Conservation (phyloP, 2,888 invertebrate species). For the Hanleya hanleyi region DNA sequence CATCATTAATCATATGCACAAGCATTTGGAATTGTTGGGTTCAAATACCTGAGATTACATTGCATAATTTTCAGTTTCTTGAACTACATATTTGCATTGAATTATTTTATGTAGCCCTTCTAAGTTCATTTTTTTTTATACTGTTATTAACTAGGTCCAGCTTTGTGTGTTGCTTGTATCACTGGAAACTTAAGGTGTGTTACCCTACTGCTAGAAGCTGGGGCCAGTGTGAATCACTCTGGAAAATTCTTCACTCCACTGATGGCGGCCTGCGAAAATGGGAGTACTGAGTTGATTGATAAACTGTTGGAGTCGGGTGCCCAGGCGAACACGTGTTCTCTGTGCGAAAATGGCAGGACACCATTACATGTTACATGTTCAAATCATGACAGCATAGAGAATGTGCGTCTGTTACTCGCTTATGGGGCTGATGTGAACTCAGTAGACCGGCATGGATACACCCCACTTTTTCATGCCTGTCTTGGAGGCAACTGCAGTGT, state of each 20-base stretch:
- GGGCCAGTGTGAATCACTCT: constrained; percentile 2
- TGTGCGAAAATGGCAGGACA: not conserved
- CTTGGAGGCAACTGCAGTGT: not conserved
- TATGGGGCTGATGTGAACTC: not conserved
- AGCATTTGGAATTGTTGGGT: no score
- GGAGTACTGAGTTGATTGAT: not conserved
- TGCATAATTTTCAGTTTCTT: no score
- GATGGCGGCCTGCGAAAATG: not conserved
- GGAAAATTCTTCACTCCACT: not conserved
- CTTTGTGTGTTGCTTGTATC: not conserved
- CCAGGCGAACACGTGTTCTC: not conserved
- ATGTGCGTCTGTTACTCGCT: not conserved
- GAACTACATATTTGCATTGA: no score
- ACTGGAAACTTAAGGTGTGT: not conserved
- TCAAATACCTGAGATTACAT: no score
- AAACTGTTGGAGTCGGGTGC: not conserved
- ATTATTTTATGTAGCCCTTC: no score
- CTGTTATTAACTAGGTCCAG: not conserved
- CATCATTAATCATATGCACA: no score
- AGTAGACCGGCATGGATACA: not conserved
- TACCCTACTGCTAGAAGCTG: not conserved
- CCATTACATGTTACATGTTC: not conserved
- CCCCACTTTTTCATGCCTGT: not conserved
- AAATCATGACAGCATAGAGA: not conserved
- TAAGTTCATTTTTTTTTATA: no score